Evolutionary conservation across 2,113 vertebrate genomes (phyloP).

Genomic region (Mirza zaza): DNA sequence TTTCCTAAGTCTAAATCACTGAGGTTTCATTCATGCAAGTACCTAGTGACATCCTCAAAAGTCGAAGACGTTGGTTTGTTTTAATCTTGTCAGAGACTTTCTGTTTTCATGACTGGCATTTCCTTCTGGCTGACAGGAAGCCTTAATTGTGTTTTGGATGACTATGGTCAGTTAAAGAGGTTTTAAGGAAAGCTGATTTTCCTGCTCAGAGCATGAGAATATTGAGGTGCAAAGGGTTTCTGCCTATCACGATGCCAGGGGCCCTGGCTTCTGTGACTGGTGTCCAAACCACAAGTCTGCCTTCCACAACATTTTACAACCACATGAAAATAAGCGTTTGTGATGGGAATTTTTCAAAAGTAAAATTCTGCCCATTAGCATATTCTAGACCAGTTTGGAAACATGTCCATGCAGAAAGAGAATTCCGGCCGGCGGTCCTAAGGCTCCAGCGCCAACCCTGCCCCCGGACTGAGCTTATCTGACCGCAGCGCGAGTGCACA

Average conservation of each 20-base stretch:
- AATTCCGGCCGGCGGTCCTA: conserved; percentile 72
- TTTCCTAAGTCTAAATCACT: not conserved
- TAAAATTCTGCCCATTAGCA: conserved; percentile 45
- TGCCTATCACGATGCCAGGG: not conserved
- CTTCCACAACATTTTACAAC: conserved; percentile 52
- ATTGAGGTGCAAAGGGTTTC: conserved; percentile 24
- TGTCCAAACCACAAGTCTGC: conserved; percentile 53
- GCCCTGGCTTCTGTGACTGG: conserved; percentile 2
- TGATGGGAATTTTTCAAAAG: conserved; percentile 53
- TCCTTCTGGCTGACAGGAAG: not conserved
- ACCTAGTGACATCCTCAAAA: not conserved
- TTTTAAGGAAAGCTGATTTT: not conserved
- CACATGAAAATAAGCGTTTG: conserved; percentile 20
- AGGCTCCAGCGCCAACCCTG: conserved; percentile 60
- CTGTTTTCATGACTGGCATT: not conserved
- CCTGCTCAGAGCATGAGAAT: not conserved
- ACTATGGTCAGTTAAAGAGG: not conserved
- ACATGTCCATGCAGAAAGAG: conserved; percentile 59
- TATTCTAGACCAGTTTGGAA: conserved; percentile 57
- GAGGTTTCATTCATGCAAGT: too few species aligned
- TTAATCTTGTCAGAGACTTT: not conserved
- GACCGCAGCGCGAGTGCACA: not conserved
- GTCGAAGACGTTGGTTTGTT: not conserved
- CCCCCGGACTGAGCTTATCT: not conserved
- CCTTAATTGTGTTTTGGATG: conserved; percentile 40